A percentile compares a stretch with the other conserved stretches of the same genome.
These are phyloP conservation scores for Lamellibrachia columna DNA, from an alignment of 2,888 invertebrate species.

Conservation along the genomic window DNA sequence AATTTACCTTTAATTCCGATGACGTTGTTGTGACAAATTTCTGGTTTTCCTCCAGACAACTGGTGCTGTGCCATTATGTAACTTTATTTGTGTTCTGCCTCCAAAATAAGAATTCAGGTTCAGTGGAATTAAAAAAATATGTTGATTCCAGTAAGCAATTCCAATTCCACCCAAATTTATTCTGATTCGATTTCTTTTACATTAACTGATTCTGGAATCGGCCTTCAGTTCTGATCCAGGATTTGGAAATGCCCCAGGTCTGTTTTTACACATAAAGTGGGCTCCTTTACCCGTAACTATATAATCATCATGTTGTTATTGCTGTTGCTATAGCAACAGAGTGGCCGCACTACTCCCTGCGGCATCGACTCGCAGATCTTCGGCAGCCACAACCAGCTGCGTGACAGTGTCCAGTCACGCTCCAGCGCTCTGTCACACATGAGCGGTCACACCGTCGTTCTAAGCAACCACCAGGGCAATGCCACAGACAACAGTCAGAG, in stretches of 20 bases:
- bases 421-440: conserved; percentile 24
- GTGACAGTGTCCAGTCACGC: conserved; percentile 23
- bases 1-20: background rate
- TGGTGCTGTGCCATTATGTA: background rate
- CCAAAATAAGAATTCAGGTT: too few relatives aligned
- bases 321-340: background rate
- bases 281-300: background rate
- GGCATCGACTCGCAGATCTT: conserved; percentile 33
- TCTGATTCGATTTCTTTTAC: too few relatives aligned
- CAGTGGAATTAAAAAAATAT: too few relatives aligned
- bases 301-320: background rate
- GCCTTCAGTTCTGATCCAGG: background rate
- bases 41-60: background rate
- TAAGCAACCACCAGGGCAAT: background rate
- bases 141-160: too few relatives aligned
- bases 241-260: background rate
- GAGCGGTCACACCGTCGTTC: background rate
- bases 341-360: conserved; percentile 27
- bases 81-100: too few relatives aligned
- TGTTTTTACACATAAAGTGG: background rate
- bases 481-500: background rate
- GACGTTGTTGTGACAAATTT: background rate
- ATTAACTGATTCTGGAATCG: too few relatives aligned
- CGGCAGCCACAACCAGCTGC: conserved; percentile 17
- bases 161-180: too few relatives aligned